Evolutionary conservation across 2,113 vertebrate genomes (phyloP).

Genomic region (Pitta sordida): DNA sequence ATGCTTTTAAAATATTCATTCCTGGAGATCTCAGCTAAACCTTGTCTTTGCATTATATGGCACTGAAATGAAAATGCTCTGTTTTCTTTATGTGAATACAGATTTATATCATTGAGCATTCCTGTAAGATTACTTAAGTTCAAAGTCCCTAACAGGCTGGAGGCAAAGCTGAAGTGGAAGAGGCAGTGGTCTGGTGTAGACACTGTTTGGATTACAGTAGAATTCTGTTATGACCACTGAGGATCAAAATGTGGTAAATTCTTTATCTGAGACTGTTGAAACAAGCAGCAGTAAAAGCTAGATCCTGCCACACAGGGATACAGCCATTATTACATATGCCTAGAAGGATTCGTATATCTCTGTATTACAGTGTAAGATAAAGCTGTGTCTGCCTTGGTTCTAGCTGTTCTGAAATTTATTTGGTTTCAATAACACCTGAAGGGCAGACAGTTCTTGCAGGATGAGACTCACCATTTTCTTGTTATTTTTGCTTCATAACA

Average conservation of each 20-base stretch:
- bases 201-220: not conserved
- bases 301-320: not conserved
- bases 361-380: not conserved
- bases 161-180: not conserved
- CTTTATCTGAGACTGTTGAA: not conserved
- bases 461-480: not conserved
- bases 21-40: not conserved
- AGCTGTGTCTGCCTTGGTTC: not conserved
- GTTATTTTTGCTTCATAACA: not conserved
- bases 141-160: not conserved
- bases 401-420: not conserved
- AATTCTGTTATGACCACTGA: not conserved
- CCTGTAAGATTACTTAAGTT: not conserved
- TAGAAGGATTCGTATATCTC: not conserved
- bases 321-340: not conserved
- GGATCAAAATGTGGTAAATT: not conserved
- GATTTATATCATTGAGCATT: not conserved
- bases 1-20: not conserved
- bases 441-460: not conserved
- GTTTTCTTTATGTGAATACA: not conserved
- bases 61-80: not conserved
- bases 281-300: not conserved
- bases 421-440: not conserved
- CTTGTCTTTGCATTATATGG: not conserved
- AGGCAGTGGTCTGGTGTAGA: not conserved